Percentiles rank a stretch among this genome's conserved stretches.
Evolutionary conservation across 1,140 invertebrate genomes (phyloP).

Genomic region (Tachypleus tridentatus): DNA sequence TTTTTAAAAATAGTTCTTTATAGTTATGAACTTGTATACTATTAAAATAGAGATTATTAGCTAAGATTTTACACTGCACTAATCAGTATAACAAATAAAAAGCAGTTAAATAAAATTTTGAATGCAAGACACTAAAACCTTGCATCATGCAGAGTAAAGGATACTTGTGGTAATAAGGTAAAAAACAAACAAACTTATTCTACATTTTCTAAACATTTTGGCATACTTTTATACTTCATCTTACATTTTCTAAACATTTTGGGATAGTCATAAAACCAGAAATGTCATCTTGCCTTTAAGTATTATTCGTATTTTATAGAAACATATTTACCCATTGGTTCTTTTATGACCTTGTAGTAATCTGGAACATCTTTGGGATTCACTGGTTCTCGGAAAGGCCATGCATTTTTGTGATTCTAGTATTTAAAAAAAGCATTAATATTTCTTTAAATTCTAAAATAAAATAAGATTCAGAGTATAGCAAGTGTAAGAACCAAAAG

Average conservation of each 20-base stretch:
- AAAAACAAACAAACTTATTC: not conserved
- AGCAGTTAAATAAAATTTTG: too few species aligned
- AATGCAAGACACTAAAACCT: too few species aligned
- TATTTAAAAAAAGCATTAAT: slow-evolving; percentile 6
- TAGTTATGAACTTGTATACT: too few species aligned
- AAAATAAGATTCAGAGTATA: not conserved
- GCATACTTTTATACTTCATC: too few species aligned
- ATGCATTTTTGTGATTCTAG: slow-evolving; percentile 76
- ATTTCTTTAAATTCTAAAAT: slow-evolving; percentile 3
- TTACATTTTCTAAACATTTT: not conserved
- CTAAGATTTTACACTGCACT: too few species aligned
- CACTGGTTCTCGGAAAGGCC: slow-evolving; percentile 95
- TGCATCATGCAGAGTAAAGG: too few species aligned
- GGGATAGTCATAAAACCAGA: not conserved
- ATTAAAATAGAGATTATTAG: too few species aligned
- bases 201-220: not conserved
- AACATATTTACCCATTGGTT: slow-evolving; percentile 80
- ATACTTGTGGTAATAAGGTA: not conserved
- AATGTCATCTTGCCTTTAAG: not conserved
- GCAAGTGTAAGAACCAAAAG: too few species aligned
- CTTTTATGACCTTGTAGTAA: slow-evolving; percentile 94
- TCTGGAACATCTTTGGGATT: slow-evolving; percentile 88
- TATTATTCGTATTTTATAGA: not conserved
- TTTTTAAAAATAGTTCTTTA: too few species aligned
- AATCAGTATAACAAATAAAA: too few species aligned